These are phyloP conservation scores for Anagrus nilaparvatae DNA, from an alignment of 1,140 invertebrate species.

Conservation along the genomic window DNA sequence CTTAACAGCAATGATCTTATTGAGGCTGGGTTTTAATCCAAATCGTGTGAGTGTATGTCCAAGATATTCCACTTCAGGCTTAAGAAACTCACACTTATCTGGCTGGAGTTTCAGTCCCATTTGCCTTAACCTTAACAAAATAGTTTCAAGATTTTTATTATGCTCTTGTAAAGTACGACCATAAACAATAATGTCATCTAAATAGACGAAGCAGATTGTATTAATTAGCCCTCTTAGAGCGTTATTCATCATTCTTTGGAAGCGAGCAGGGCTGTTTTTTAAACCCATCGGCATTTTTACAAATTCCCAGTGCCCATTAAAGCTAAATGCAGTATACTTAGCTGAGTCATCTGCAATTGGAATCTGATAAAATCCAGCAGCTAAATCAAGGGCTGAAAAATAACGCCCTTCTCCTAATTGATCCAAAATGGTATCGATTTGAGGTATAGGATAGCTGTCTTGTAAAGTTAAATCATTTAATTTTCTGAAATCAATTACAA, in stretches of 20 bases:
- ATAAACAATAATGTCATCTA: constrained; percentile 21
- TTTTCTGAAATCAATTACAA: constrained; percentile 34
- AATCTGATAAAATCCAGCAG: constrained; percentile 20
- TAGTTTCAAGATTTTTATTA: constrained; percentile 5
- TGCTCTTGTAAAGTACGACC: constrained; percentile 7
- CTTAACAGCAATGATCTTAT: constrained; percentile 3
- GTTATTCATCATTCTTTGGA: constrained; percentile 20
- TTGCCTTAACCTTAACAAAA: constrained; percentile 9
- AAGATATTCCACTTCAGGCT: constrained; percentile 17
- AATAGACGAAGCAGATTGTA: too few species aligned
- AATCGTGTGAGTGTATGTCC: constrained; percentile 10
- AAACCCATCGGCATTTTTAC: constrained; percentile 26
- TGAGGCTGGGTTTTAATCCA: constrained; percentile 1
- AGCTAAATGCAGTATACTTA: constrained; percentile 15
- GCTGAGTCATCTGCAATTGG: constrained; percentile 10
- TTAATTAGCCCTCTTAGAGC: constrained; percentile 17
- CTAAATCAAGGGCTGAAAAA: constrained; percentile 19
- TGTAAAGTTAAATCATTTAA: too few species aligned
- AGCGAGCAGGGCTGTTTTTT: constrained; percentile 14
- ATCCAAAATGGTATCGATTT: constrained; percentile 34
- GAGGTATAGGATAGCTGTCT: constrained; percentile 44
- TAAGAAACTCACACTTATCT: constrained; percentile 18
- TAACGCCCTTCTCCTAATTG: constrained; percentile 22
- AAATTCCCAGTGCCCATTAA: constrained; percentile 16
- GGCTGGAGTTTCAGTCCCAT: constrained; percentile 10